phyloP scores from a whole-genome alignment of 2,888 invertebrate species.

The Drosophila nr. fundita region DNA sequence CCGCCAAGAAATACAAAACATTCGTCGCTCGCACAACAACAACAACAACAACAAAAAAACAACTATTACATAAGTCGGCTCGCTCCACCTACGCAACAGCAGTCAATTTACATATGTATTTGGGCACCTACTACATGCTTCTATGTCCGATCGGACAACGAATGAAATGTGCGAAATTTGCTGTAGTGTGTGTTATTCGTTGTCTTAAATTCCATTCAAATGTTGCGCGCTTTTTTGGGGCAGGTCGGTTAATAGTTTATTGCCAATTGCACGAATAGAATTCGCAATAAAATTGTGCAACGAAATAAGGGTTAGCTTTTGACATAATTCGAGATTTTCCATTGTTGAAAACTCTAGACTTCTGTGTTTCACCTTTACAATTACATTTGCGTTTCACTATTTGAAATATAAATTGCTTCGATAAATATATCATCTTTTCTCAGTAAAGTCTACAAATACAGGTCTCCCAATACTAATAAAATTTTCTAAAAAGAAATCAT shows the following conservation, averaged over 20 bases:
- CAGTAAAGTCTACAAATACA: not conserved
- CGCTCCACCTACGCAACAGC: slow-evolving; percentile 69
- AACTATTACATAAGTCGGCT: slow-evolving; percentile 72
- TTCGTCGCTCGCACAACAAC: slow-evolving; percentile 53
- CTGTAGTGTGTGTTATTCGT: slow-evolving; percentile 40
- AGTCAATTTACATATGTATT: slow-evolving; percentile 34
- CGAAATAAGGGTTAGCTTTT: slow-evolving; percentile 1
- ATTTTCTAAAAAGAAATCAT: not conserved
- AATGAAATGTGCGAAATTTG: slow-evolving; percentile 65
- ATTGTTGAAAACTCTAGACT: not conserved
- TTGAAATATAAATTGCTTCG: not conserved
- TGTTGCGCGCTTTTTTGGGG: slow-evolving; percentile 45
- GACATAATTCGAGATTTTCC: not conserved
- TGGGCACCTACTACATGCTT: slow-evolving; percentile 12
- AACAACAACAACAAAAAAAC: slow-evolving; percentile 69
- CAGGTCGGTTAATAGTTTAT: slow-evolving; percentile 10
- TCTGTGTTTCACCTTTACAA: not conserved
- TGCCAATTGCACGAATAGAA: slow-evolving; percentile 12
- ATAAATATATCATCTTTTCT: not conserved
- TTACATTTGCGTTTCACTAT: not conserved
- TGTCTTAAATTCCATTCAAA: slow-evolving; percentile 38
- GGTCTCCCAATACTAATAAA: too few relatives aligned
- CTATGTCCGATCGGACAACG: slow-evolving; percentile 54
- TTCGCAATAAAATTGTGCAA: not conserved
- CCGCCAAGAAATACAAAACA: slow-evolving; percentile 40